A percentile compares a stretch with the other conserved stretches of the same genome.
Conservation (phyloP, 2,797 vertebrate genomes). For the Xenentodon cancila region DNA sequence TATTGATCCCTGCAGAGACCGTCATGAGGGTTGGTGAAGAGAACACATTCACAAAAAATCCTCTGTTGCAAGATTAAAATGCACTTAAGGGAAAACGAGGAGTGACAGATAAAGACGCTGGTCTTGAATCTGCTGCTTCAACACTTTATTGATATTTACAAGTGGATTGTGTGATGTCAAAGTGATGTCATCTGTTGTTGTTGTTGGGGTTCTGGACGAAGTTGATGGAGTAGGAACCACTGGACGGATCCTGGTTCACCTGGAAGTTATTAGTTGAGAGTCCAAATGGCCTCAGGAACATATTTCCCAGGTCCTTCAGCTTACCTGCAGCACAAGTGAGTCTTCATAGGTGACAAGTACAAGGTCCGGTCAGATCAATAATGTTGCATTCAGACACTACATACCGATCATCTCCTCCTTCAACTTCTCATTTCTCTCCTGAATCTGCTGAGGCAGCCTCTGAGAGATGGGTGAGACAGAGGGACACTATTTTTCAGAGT, state of each 20-base stretch:
- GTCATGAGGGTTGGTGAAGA: too few species aligned
- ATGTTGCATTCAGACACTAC: slow-evolving; percentile 32
- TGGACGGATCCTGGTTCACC: slow-evolving; percentile 90
- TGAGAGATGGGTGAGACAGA: slow-evolving; percentile 24
- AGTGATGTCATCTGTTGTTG: slow-evolving; percentile 50
- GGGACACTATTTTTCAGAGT: too few species aligned
- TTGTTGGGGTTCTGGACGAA: slow-evolving; percentile 91
- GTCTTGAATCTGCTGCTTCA: not conserved
- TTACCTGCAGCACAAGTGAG: slow-evolving; percentile 82
- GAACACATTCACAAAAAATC: too few species aligned
- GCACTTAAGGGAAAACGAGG: too few species aligned
- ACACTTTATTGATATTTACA: not conserved
- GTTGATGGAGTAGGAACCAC: slow-evolving; percentile 95
- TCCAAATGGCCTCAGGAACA: slow-evolving; percentile 94
- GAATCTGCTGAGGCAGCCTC: slow-evolving; percentile 70
- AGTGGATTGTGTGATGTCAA: not conserved
- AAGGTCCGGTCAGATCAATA: not conserved
- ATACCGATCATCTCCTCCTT: slow-evolving; percentile 97
- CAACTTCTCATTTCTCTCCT: slow-evolving; percentile 92
- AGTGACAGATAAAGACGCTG: not conserved
- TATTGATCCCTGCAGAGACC: too few species aligned
- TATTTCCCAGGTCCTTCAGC: slow-evolving; percentile 95
- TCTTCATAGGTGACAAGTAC: not conserved
- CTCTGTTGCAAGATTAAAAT: too few species aligned
- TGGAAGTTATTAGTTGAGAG: slow-evolving; percentile 98